phyloP scores from a whole-genome alignment of 1,140 invertebrate species.

The Leucophenga varia region DNA sequence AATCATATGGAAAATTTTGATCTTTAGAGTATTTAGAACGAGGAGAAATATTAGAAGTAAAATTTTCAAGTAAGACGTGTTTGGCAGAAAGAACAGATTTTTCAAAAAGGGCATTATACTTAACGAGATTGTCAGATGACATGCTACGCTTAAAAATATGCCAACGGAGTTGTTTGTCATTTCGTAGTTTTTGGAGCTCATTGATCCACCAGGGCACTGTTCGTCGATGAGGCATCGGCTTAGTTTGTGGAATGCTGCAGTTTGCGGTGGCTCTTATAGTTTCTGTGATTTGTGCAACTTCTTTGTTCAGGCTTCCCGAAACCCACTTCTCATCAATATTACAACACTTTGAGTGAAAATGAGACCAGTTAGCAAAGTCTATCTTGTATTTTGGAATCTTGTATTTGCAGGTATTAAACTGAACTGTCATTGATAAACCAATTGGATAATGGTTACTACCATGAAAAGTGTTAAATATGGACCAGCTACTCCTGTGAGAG shows the following conservation, averaged over 20 bases:
- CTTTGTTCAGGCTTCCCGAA: too few species aligned
- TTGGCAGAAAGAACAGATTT: slow-evolving; percentile 6
- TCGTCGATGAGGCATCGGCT: not conserved
- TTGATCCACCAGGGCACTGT: not conserved
- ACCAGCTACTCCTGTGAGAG: too few species aligned
- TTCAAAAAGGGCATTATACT: slow-evolving; percentile 12
- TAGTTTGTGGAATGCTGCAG: too few species aligned
- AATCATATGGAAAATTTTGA: slow-evolving; percentile 9
- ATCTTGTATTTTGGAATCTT: too few species aligned
- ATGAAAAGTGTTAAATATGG: too few species aligned
- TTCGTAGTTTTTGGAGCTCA: not conserved
- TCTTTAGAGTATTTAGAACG: slow-evolving; percentile 3
- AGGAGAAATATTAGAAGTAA: slow-evolving; percentile 12
- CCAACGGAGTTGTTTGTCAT: slow-evolving; percentile 2
- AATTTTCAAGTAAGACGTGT: slow-evolving; percentile 7
- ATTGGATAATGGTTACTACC: too few species aligned
- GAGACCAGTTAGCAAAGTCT: too few species aligned
- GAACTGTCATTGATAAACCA: too few species aligned
- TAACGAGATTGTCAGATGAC: slow-evolving; percentile 2
- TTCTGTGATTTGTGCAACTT: not conserved
- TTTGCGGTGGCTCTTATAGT: slow-evolving; percentile 2
- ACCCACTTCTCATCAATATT: too few species aligned
- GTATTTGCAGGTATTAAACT: too few species aligned
- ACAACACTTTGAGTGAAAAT: too few species aligned
- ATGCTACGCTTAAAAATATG: not conserved